Evolutionary conservation across 2,113 vertebrate species (phyloP), one percentile per base, ranked within the genome.

Genomic region (Apodemus sylvaticus): DNA sequence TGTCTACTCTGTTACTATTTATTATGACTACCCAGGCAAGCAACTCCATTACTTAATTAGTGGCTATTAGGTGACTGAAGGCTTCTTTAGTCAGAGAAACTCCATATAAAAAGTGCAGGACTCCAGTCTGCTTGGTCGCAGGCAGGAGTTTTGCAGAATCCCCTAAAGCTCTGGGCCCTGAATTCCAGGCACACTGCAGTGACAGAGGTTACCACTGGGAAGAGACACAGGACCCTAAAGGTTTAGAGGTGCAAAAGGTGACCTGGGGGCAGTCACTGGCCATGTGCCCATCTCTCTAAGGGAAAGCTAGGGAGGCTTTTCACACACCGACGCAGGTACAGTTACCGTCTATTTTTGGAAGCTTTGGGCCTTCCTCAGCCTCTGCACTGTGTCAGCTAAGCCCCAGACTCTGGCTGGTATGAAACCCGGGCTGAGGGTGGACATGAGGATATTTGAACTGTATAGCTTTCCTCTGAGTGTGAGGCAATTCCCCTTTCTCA

Each of bases 401-500:
- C 39, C 93, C 77, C 87, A n/a, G 48, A 4, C 86, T 58, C 36
- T 93, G 73, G 97, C 89, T 53, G 58, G 90, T 73, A 68, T 74
- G 36, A 94, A 64, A 51, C 42, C 62, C 10, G 66, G 34, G 64
- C 97, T n/a, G 88, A 92, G 86, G 16, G 68, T 58, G 0, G 3
- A 17, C 14, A 7, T 1, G 6, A 48, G 39, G 9, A 3, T 6
- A 7, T 66, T 64, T 0, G 11, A 20, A 11, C 34, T 17, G 1
- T 1, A 5, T 34, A 48, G 20, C 45, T 45, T 97, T 96, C 89
- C 94, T 96, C 92, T 95, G 97, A 92, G 91, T 85, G 70, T 34
- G 83, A 94, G n/a, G 66, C 29, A 90, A n/a, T 36, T 95, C 90
- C 73, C 60, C 87, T 93, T 95, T 89, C 91, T 97, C 89, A 71